phyloP scores from a whole-genome alignment of 1,140 invertebrate species.

The Prorops nasuta region DNA sequence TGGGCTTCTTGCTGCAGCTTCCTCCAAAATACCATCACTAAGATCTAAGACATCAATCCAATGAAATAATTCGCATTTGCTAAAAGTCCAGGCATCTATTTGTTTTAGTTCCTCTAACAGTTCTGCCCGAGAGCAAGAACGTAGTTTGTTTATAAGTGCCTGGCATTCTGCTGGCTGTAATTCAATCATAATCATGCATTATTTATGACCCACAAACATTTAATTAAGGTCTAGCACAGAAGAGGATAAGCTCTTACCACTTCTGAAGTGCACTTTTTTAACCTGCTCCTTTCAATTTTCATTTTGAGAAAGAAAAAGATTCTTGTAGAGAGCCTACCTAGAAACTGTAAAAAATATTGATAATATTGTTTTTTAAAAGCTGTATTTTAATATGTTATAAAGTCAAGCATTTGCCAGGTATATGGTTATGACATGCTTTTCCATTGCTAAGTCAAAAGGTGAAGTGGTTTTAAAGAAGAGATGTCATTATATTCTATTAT shows the following conservation, averaged over 20 bases:
- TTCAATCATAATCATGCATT: slow-evolving; percentile 7
- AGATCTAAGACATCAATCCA: slow-evolving; percentile 87
- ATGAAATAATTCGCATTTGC: slow-evolving; percentile 88
- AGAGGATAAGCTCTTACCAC: slow-evolving; percentile 62
- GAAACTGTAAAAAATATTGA: too few species aligned
- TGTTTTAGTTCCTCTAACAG: slow-evolving; percentile 71
- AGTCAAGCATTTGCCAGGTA: too few species aligned
- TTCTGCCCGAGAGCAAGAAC: slow-evolving; percentile 69
- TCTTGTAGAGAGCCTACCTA: too few species aligned
- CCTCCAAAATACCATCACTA: slow-evolving; percentile 80
- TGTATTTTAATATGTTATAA: too few species aligned
- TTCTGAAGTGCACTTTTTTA: slow-evolving; percentile 87
- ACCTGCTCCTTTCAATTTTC: slow-evolving; percentile 84
- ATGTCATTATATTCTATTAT: too few species aligned
- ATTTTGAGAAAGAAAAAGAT: too few species aligned
- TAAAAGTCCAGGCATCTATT: slow-evolving; percentile 84
- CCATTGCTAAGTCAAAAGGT: too few species aligned
- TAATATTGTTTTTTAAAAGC: too few species aligned
- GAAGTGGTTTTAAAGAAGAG: too few species aligned
- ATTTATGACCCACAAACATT: background rate
- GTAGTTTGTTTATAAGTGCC: slow-evolving; percentile 75
- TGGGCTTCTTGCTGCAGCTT: slow-evolving; percentile 65
- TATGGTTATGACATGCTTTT: too few species aligned
- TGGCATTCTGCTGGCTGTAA: slow-evolving; percentile 78
- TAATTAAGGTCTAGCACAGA: slow-evolving; percentile 3